These are phyloP conservation scores for Drosophila anomalata DNA, from an alignment of 2,888 invertebrate genomes.

Conservation along the genomic window DNA sequence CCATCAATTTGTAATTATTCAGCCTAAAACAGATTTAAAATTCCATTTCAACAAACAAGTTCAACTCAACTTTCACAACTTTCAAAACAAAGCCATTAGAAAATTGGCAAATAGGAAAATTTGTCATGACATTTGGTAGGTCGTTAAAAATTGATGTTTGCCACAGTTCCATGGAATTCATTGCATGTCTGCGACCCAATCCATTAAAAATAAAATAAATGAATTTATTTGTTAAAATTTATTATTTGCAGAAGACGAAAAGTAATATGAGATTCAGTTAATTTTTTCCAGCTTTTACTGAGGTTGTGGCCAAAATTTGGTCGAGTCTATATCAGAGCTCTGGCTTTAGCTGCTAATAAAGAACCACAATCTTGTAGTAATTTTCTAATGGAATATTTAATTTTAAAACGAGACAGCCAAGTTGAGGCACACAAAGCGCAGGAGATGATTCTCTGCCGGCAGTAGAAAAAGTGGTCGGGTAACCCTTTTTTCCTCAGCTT, in stretches of 20 bases:
- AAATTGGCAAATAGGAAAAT: constrained; percentile 35
- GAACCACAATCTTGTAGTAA: constrained; percentile 81
- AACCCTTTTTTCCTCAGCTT: constrained; percentile 71
- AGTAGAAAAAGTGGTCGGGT: constrained; percentile 64
- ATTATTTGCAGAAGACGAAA: constrained; percentile 18
- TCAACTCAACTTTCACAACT: constrained; percentile 27
- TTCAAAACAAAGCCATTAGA: constrained; percentile 52
- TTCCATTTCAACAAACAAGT: constrained; percentile 36
- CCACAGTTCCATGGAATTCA: constrained; percentile 22
- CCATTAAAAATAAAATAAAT: not conserved
- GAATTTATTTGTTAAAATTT: constrained; percentile 7
- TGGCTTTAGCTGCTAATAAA: constrained; percentile 48
- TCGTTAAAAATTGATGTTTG: constrained; percentile 59
- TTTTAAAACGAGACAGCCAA: constrained; percentile 72
- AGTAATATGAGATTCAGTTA: not conserved
- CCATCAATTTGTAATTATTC: constrained; percentile 74
- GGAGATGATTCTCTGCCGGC: constrained; percentile 45
- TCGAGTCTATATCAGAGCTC: constrained; percentile 41
- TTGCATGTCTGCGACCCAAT: constrained; percentile 23
- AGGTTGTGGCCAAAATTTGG: constrained; percentile 33
- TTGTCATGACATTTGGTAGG: constrained; percentile 51
- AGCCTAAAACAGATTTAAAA: constrained; percentile 43
- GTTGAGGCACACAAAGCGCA: constrained; percentile 48
- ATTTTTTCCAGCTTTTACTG: not conserved
- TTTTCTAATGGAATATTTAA: constrained; percentile 82